Evolutionary conservation across 2,797 vertebrate species (phyloP), one percentile per base, ranked within the genome.

Genomic region (Mionectes olivaceus): DNA sequence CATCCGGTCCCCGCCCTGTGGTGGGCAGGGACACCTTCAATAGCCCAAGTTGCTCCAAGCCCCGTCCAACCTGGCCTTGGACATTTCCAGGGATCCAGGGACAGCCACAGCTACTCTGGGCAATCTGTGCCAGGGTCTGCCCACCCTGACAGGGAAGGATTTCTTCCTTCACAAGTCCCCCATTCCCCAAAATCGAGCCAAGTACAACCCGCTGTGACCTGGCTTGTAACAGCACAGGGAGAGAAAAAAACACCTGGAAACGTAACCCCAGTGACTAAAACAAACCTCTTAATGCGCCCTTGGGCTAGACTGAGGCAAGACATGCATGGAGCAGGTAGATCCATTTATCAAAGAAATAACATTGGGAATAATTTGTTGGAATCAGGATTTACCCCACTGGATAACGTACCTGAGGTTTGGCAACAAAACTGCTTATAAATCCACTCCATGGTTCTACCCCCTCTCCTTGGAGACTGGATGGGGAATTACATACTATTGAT

Each of bases 21-120:
- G 6, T 13, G 43, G 41, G 30, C 53, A 46, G 24, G 39, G 28
- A 69, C 87, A 70, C 7, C 19, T 89, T 7, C 28, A 3, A 19
- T 7, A 0, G 0, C 17, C 56, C 79, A 76, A 28, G 9, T 0
- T 30, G n/a, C 17, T 70, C 50, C 70, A 75, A 82, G 2, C 33
- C 22, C 30, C 0, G 0, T 60, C 55, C 63, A 63, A 0, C 56
- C 56, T 30, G 56, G 19, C 27, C 43, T 56, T 0, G 56, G 37
- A 44, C 43, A 25, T 3, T 50, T 2, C 43, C 64, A 69, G 49
- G 28, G n/a, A 63, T 37, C 35, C 35, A 35, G 33, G 33, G 33
- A 6, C 47, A 82, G 49, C 33, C 63, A 24, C 63, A 63, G 43
- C 50, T 9, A 0, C 50, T 16, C 57, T 77, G n/a, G 23, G 11